These are phyloP conservation scores for Cantharis nigra DNA, from an alignment of 2,888 invertebrate genomes.

Conservation along the genomic window DNA sequence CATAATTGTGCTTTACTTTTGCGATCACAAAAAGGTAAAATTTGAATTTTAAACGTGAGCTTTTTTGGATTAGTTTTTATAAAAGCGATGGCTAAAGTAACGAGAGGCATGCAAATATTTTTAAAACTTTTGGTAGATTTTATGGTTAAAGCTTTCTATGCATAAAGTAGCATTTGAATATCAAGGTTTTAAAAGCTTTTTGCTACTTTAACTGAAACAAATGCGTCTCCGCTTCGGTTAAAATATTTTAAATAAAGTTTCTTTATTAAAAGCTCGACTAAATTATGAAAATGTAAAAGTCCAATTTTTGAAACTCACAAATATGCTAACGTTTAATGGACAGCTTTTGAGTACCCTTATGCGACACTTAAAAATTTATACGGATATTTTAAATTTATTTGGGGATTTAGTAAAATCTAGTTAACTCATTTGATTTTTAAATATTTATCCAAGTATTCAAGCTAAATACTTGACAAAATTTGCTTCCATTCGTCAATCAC, in stretches of 20 bases:
- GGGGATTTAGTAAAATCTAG: background rate
- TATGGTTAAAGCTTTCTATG: slow-evolving; percentile 8
- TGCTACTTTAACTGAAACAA: background rate
- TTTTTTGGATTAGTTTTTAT: background rate
- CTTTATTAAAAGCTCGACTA: background rate
- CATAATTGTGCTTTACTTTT: background rate
- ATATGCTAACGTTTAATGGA: background rate
- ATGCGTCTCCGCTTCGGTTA: background rate
- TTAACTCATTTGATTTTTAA: background rate
- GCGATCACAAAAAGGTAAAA: background rate
- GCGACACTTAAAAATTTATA: background rate
- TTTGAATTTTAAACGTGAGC: background rate
- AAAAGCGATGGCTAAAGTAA: slow-evolving; percentile 1
- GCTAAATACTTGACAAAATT: background rate
- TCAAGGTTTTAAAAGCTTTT: background rate
- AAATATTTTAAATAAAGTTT: background rate
- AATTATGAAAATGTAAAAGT: background rate
- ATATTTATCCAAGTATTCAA: background rate
- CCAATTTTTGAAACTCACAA: background rate
- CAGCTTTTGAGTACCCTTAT: background rate
- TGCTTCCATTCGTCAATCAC: background rate
- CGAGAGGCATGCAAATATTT: slow-evolving; percentile 14
- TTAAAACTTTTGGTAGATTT: slow-evolving; percentile 13
- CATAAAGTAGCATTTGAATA: slow-evolving; percentile 9
- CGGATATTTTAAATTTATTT: background rate